Evolutionary conservation across 2,888 invertebrate species (phyloP).

Genomic region (Patella ulyssiponensis): DNA sequence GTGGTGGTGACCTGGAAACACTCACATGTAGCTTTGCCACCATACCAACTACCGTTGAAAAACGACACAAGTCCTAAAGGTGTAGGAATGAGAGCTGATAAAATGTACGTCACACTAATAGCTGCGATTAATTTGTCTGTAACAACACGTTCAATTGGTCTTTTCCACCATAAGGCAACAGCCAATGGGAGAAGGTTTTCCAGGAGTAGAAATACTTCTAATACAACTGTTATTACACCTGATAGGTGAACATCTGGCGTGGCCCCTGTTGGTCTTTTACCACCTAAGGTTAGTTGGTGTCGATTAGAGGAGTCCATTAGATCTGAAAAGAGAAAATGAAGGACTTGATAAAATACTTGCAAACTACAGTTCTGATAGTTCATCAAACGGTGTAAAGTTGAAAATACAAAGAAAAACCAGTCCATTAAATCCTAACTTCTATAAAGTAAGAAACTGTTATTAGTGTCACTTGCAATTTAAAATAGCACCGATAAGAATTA

Average conservation of each 20-base stretch:
- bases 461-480: no score
- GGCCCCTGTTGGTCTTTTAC: neutral
- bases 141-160: slow-evolving; percentile 43
- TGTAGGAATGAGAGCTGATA: slow-evolving; percentile 55
- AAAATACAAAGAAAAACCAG: no score
- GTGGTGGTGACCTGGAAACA: slow-evolving; percentile 55
- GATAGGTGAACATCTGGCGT: slow-evolving; percentile 40
- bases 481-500: no score
- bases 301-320: neutral
- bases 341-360: neutral
- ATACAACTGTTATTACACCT: slow-evolving; percentile 48
- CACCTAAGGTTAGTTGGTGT: neutral
- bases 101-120: slow-evolving; percentile 54
- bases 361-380: no score
- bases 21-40: slow-evolving; percentile 53
- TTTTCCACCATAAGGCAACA: slow-evolving; percentile 45
- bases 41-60: slow-evolving; percentile 56
- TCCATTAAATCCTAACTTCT: no score
- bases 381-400: no score
- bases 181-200: slow-evolving; percentile 55
- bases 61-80: slow-evolving; percentile 56
- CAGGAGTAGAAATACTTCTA: slow-evolving; percentile 50
- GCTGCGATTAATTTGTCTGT: slow-evolving; percentile 55
- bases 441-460: no score
- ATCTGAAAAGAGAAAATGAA: slow-evolving; percentile 6